Evolutionary conservation across 1,140 invertebrate species (phyloP), one percentile per base, ranked within the genome.

Genomic region (Spodoptera litura): DNA sequence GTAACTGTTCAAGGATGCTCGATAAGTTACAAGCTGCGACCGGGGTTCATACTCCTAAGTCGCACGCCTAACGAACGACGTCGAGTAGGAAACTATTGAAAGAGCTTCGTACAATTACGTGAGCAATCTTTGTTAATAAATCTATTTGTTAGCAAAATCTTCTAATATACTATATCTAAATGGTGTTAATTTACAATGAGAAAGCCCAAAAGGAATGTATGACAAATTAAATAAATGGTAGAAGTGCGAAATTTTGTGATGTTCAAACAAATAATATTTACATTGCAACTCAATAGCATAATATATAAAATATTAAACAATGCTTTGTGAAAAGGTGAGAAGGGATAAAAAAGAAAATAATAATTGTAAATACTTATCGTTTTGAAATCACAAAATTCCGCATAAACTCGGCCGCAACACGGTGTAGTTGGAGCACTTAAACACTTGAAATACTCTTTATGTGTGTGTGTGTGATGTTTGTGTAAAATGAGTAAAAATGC

Each of bases 331-430:
- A 27, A 20, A 56, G 9, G 70, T 56, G 35, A 64, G 59, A 35
- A 31, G 12, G 15, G 11, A 27, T 38, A 44, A 49, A 55, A 55
- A 74, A 74, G 3, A 44, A 44, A 49, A 49, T 44, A 44, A 61
- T 56, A 25, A 38, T 73, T 4, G 38, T 53, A 64, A 75, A 52
- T 75, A 75, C 73, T 75, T 75, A 75, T 75, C 73, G 59, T 64
- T 64, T 44, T 38, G 73, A 75, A 53, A 52, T 75, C 73, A 75
- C 73, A 64, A 75, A 75, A 52, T 62, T 64, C 49, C 59, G 64
- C 64, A n/a, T 27, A 68, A 10, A 15, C 38, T 10, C 31, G 20
- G 6, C 49, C 20, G 11, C 44, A 20, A 51, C 49, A 52, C 49
- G 61, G 8, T 31, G 61, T 38, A 15, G 38, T 10, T 27, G 64